Conservation (phyloP, 1,140 invertebrate genomes). For the Vanessa tameamea region DNA sequence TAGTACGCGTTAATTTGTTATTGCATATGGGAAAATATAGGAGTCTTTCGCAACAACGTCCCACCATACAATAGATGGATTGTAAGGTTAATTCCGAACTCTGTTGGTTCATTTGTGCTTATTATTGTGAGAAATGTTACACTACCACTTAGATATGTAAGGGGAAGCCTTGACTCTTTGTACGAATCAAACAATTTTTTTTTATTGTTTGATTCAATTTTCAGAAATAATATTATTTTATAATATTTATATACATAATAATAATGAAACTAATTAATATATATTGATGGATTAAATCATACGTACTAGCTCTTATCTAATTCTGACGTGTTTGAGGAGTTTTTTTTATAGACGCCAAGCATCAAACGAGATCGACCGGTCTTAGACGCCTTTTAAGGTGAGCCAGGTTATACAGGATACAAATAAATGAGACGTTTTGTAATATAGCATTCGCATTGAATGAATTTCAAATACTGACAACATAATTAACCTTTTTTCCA, state of each 20-base stretch:
- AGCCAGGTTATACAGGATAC: constrained; percentile 39
- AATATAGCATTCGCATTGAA: constrained; percentile 15
- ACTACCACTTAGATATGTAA: neutral
- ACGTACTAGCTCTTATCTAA: neutral
- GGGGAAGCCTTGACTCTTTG: neutral
- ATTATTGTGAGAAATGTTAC: constrained; percentile 24
- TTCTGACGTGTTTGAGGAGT: neutral
- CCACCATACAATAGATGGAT: constrained; percentile 30
- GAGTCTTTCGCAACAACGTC: neutral
- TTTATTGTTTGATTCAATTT: no score
- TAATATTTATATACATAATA: no score
- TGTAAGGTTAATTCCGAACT: constrained; percentile 26
- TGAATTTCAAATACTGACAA: neutral
- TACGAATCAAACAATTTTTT: no score
- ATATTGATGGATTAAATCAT: neutral
- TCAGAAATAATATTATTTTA: no score
- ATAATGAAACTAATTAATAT: no score
- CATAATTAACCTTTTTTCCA: constrained; percentile 10
- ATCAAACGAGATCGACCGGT: constrained; percentile 13
- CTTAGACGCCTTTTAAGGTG: constrained; percentile 38
- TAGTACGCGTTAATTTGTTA: neutral
- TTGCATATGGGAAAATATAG: constrained; percentile 2
- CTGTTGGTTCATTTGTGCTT: constrained; percentile 13
- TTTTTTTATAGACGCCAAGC: neutral
- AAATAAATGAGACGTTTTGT: constrained; percentile 17